A percentile compares a stretch with the other conserved stretches of the same genome.
phyloP scores from a whole-genome alignment of 2,888 invertebrate genomes.

The Drosophila siamana region DNA sequence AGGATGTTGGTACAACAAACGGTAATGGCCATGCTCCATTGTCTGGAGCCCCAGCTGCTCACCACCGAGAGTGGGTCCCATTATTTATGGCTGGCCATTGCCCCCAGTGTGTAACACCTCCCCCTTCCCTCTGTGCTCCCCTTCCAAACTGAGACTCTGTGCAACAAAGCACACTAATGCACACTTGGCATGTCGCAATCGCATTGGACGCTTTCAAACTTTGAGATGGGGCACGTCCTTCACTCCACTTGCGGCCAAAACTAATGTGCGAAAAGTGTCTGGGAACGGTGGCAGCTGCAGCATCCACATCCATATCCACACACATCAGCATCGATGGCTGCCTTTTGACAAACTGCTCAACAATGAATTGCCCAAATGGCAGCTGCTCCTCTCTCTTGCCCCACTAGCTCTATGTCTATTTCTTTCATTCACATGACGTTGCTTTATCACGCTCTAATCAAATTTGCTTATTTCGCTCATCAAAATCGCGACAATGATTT shows the following conservation, averaged over 20 bases:
- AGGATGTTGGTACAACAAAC: constrained; percentile 63
- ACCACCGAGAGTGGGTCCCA: constrained; percentile 48
- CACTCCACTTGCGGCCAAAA: constrained; percentile 37
- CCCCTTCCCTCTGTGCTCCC: too few relatives aligned
- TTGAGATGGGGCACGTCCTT: constrained; percentile 4
- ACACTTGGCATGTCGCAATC: constrained; percentile 67
- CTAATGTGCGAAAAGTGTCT: constrained; percentile 62
- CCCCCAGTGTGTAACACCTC: constrained; percentile 8
- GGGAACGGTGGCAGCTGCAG: constrained; percentile 64
- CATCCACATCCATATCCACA: too few relatives aligned
- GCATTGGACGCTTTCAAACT: constrained; percentile 23
- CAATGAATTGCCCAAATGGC: constrained; percentile 49
- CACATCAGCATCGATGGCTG: constrained; percentile 39
- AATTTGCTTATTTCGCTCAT: constrained; percentile 57
- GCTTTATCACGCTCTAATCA: constrained; percentile 35
- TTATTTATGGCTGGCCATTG: constrained; percentile 70
- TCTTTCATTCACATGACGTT: not conserved
- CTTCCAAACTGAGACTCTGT: too few relatives aligned
- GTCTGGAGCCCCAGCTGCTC: constrained; percentile 64
- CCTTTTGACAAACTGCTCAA: constrained; percentile 56
- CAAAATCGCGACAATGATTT: constrained; percentile 55
- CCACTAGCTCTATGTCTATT: not conserved
- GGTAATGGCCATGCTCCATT: constrained; percentile 67
- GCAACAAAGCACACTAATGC: constrained; percentile 50
- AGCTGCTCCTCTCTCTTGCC: not conserved